These are phyloP conservation scores for Meteorus colon DNA, from an alignment of 2,888 invertebrate genomes.

Conservation along the genomic window DNA sequence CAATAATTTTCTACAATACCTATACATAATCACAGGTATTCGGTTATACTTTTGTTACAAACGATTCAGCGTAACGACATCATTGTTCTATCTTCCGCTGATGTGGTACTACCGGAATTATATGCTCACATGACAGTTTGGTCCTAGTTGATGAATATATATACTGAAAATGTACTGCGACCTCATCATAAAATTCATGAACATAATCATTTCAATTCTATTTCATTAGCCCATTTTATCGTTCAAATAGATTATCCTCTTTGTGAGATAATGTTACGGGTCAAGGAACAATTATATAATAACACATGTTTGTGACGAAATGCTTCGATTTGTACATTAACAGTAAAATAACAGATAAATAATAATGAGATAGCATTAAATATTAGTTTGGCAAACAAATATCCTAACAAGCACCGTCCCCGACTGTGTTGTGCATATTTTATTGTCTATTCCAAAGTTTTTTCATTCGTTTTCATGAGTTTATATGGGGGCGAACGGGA, in stretches of 20 bases:
- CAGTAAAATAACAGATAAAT: background rate
- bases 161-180: background rate
- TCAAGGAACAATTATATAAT: background rate
- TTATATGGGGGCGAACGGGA: background rate
- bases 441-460: background rate
- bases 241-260: background rate
- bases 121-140: background rate
- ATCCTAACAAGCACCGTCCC: too few species aligned
- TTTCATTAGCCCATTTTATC: background rate
- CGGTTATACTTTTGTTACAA: slow-evolving; percentile 5
- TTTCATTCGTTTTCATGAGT: background rate
- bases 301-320: background rate
- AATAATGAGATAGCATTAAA: too few species aligned
- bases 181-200: background rate
- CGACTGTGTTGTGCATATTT: background rate
- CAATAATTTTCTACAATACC: background rate
- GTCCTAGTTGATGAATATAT: background rate
- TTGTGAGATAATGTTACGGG: background rate
- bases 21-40: slow-evolving; percentile 3
- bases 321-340: background rate
- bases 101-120: background rate
- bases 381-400: too few species aligned
- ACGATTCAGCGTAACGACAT: slow-evolving; percentile 10
- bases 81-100: slow-evolving; percentile 10
- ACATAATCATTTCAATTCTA: background rate